A percentile compares a stretch with the other conserved stretches of the same genome.
Evolutionary conservation across 2,113 vertebrate species (phyloP).

Genomic region (Oenanthe oenanthe): DNA sequence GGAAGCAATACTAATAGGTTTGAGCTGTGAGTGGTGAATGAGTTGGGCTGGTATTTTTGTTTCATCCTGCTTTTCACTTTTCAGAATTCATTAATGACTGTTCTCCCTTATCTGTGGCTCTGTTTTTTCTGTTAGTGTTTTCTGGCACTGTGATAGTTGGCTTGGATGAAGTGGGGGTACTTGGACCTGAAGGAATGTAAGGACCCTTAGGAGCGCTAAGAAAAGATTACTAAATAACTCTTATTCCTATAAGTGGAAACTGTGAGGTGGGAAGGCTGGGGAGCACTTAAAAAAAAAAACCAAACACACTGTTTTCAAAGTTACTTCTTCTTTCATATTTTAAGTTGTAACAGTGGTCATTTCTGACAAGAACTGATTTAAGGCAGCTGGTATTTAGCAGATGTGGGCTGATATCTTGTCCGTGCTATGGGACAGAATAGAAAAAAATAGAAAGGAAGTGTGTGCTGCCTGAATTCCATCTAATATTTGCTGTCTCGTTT

Average conservation of each 20-base stretch:
- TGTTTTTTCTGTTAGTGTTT: not conserved
- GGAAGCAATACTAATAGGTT: constrained; percentile 40
- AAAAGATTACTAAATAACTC: not conserved
- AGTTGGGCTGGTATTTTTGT: constrained; percentile 12
- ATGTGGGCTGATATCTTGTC: not conserved
- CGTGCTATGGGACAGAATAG: not conserved
- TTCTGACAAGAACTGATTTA: not conserved
- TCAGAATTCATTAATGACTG: not conserved
- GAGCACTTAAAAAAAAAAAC: accelerated
- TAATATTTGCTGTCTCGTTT: not conserved
- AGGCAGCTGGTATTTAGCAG: not conserved
- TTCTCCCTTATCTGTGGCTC: not conserved
- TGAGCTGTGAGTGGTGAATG: not conserved
- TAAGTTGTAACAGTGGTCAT: not conserved
- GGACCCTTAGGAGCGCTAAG: not conserved
- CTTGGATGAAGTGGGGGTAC: not conserved
- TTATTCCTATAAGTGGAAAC: not conserved
- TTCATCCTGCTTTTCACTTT: not conserved
- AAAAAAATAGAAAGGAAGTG: not conserved
- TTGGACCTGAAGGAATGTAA: not conserved
- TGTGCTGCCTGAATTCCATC: not conserved
- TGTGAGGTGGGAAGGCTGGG: accelerated
- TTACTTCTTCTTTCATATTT: not conserved
- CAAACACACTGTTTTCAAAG: not conserved
- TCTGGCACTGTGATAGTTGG: not conserved